Percentiles rank a stretch among this genome's conserved stretches.
These are phyloP conservation scores for Coendou prehensilis DNA, from an alignment of 2,797 vertebrate genomes.

Conservation along the genomic window DNA sequence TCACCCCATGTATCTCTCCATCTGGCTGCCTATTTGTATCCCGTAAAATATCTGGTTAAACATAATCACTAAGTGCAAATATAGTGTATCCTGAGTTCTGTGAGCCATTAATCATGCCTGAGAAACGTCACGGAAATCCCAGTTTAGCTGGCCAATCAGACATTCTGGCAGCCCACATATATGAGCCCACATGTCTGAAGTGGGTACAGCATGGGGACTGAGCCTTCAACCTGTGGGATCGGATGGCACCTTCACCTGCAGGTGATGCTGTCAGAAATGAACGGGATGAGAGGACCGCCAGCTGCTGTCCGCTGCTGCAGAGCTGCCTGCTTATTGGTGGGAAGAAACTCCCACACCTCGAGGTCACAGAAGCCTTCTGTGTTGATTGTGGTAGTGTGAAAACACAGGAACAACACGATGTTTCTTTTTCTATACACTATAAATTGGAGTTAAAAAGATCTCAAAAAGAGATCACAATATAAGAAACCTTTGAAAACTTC, in stretches of 20 bases:
- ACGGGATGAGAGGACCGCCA: not conserved
- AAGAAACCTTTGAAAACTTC: not conserved
- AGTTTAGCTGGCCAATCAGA: not conserved
- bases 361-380: not conserved
- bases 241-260: not conserved
- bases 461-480: not conserved
- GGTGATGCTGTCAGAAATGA: too few species aligned
- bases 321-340: too few species aligned
- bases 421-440: not conserved
- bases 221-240: not conserved
- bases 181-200: not conserved
- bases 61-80: not conserved
- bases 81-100: not conserved
- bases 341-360: not conserved
- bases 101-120: not conserved
- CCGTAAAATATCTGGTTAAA: not conserved
- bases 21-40: not conserved
- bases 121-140: not conserved
- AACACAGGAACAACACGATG: not conserved
- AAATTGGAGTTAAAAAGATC: slow-evolving; percentile 7
- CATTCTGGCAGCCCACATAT: too few species aligned
- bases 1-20: too few species aligned
- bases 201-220: too few species aligned
- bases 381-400: not conserved
- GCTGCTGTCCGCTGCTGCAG: not conserved